Evolutionary conservation across 2,797 vertebrate species (phyloP).

Genomic region (Echeneis naucrates): DNA sequence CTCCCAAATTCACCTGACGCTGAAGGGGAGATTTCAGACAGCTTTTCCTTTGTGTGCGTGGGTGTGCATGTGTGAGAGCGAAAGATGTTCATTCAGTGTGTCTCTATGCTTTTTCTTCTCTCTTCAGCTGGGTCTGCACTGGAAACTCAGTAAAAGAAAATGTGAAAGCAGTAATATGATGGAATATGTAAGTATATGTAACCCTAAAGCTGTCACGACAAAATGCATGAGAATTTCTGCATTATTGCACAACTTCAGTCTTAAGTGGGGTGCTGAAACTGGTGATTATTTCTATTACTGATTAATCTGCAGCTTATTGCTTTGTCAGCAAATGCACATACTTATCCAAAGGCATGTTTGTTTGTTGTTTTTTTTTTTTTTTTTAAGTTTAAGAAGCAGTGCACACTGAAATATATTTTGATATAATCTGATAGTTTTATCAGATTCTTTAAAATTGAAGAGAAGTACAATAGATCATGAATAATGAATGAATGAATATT

Average conservation of each 20-base stretch:
- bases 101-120: conserved; percentile 63
- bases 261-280: background rate
- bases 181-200: conserved; percentile 98
- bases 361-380: too few species aligned
- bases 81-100: conserved; percentile 50
- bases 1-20: conserved; percentile 66
- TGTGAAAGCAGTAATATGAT: conserved; percentile 99
- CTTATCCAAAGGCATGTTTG: too few species aligned
- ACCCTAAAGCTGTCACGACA: background rate
- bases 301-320: background rate
- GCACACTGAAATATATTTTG: too few species aligned
- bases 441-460: background rate
- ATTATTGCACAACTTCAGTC: background rate
- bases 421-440: too few species aligned
- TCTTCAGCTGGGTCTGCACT: conserved; percentile 97
- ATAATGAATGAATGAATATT: background rate
- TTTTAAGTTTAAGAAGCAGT: too few species aligned
- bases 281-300: background rate
- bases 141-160: conserved; percentile 99
- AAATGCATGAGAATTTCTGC: background rate
- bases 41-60: conserved; percentile 65
- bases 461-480: background rate
- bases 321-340: background rate
- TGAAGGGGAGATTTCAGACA: conserved; percentile 74
- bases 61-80: conserved; percentile 31